phyloP scores from a whole-genome alignment of 1,140 invertebrate species.

The Drosophila sturtevanti region DNA sequence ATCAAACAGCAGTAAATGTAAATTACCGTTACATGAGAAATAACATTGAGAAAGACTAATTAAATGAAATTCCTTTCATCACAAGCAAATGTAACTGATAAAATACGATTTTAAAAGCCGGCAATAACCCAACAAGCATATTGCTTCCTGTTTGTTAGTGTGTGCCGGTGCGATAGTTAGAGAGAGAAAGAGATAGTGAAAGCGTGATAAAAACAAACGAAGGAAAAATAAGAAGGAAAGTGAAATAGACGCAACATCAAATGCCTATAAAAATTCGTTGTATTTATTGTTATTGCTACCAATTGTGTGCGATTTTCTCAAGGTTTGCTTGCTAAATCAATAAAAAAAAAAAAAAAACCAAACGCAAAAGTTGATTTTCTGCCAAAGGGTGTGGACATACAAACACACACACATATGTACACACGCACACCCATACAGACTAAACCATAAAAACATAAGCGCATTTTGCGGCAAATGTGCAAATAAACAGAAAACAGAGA shows the following conservation, averaged over 20 bases:
- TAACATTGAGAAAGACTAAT: slow-evolving; percentile 9
- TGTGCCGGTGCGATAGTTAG: not conserved
- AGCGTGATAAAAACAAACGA: slow-evolving; percentile 33
- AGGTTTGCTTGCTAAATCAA: slow-evolving; percentile 39
- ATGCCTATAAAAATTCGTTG: not conserved
- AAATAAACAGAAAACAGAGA: slow-evolving; percentile 27
- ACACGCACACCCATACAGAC: not conserved
- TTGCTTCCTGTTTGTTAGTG: too few relatives aligned
- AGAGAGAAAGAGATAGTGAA: slow-evolving; percentile 24
- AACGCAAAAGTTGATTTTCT: slow-evolving; percentile 30
- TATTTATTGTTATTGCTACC: slow-evolving; percentile 27
- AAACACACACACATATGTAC: not conserved
- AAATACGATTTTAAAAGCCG: not conserved
- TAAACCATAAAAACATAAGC: slow-evolving; percentile 17
- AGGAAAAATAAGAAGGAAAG: not conserved
- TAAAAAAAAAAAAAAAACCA: slow-evolving; percentile 36
- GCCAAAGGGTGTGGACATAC: slow-evolving; percentile 13
- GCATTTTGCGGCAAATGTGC: slow-evolving; percentile 25
- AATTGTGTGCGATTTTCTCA: slow-evolving; percentile 22
- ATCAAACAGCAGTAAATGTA: slow-evolving; percentile 10
- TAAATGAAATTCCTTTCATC: not conserved
- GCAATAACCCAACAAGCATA: too few relatives aligned
- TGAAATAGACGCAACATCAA: slow-evolving; percentile 1
- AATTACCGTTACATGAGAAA: not conserved
- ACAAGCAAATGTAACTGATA: not conserved